Percentiles rank a stretch among this genome's conserved stretches.
Evolutionary conservation across 2,797 vertebrate genomes (phyloP).

Genomic region (Aldrovandia affinis): DNA sequence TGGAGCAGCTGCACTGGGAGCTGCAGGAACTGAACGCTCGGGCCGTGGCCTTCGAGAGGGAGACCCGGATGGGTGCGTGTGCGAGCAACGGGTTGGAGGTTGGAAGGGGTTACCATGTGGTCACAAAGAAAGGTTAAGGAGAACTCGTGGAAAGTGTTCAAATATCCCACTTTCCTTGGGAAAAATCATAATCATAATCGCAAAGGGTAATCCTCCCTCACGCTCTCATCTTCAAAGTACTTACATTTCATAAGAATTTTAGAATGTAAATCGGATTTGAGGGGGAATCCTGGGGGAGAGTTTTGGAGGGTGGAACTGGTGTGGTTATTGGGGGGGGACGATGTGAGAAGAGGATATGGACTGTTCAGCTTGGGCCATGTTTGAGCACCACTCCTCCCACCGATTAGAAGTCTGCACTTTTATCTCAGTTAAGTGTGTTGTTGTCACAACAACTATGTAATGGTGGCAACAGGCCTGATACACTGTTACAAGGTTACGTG

Average conservation of each 20-base stretch:
- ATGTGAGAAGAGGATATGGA: too few relatives aligned
- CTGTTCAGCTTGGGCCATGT: too few relatives aligned
- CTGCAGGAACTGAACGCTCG: constrained; percentile 87
- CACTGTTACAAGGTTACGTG: too few relatives aligned
- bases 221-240: neutral
- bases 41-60: constrained; percentile 78
- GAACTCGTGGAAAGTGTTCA: neutral
- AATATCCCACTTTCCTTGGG: neutral
- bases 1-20: constrained; percentile 84
- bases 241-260: neutral
- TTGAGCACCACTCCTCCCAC: too few relatives aligned
- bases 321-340: too few relatives aligned
- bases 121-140: neutral
- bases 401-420: too few relatives aligned
- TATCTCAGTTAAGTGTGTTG: too few relatives aligned
- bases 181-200: neutral
- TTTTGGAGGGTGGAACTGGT: too few relatives aligned
- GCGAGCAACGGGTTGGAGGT: neutral
- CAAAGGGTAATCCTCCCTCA: neutral
- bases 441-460: too few relatives aligned
- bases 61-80: constrained; percentile 51
- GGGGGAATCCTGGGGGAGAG: neutral
- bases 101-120: neutral
- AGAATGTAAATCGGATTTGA: too few relatives aligned
- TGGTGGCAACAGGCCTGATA: too few relatives aligned